Conservation (phyloP, 30 jellyfish, hydroid and myxozoan genomes). For the Aurelia coerulea region DNA sequence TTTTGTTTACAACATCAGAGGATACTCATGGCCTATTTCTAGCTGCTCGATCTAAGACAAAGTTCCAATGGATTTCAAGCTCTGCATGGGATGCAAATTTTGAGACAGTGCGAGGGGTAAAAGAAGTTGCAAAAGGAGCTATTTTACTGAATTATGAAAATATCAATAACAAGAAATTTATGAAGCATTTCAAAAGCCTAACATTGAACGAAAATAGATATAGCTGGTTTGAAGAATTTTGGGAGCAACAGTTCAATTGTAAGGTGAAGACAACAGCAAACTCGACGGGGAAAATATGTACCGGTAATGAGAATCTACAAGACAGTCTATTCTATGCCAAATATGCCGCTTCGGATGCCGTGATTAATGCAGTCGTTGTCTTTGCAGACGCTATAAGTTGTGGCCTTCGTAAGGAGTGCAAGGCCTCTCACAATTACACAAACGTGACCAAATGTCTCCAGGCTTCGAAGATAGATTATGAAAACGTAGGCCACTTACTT, state of each 20-base stretch:
- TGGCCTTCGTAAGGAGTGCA: constrained; percentile 12
- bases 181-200: constrained; percentile 27
- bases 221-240: constrained; percentile 63
- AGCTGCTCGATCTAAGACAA: constrained; percentile 14
- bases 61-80: constrained; percentile 1
- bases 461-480: not conserved
- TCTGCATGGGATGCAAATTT: not conserved
- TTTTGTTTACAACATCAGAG: constrained; percentile 28
- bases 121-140: constrained; percentile 52
- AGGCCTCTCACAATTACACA: not conserved
- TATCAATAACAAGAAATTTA: not conserved
- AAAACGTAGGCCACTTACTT: not conserved
- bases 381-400: not conserved
- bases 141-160: constrained; percentile 21
- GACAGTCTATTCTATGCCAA: constrained; percentile 24
- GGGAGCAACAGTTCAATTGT: constrained; percentile 62
- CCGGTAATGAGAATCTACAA: constrained; percentile 41
- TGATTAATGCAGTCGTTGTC: constrained; percentile 45
- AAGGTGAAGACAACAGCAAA: no score
- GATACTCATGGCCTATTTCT: constrained; percentile 40
- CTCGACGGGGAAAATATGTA: not conserved
- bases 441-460: constrained; percentile 1
- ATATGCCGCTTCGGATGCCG: constrained; percentile 47
- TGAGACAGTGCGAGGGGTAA: not conserved
- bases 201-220: constrained; percentile 10